A percentile compares a stretch with the other conserved stretches of the same genome.
These are phyloP conservation scores for Drosophila willistoni DNA, from an alignment of 1,140 invertebrate species.

Conservation along the genomic window DNA sequence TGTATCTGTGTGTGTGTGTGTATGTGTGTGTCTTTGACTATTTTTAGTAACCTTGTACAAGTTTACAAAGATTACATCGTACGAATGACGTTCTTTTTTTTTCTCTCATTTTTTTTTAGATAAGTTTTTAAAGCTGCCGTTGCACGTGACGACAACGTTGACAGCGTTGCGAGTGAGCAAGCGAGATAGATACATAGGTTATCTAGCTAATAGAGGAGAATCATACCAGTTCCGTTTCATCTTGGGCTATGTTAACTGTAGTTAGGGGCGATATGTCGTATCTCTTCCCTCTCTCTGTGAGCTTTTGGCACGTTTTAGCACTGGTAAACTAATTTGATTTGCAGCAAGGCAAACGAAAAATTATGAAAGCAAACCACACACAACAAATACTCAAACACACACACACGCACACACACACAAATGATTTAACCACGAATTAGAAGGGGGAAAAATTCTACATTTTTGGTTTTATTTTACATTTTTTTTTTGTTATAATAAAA, in stretches of 20 bases:
- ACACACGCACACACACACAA: conserved; percentile 11
- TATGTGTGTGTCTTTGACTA: conserved; percentile 36
- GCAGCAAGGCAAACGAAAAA: conserved; percentile 51
- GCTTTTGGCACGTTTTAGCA: conserved; percentile 51
- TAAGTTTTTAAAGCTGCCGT: conserved; percentile 26
- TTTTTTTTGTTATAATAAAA: too few relatives aligned
- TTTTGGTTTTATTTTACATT: neutral
- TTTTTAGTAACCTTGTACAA: conserved; percentile 56
- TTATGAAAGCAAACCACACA: conserved; percentile 33
- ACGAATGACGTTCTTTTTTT: conserved; percentile 26
- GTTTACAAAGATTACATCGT: conserved; percentile 53
- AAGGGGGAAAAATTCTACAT: neutral
- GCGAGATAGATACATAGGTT: neutral
- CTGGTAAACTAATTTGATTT: conserved; percentile 62
- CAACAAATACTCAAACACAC: too few relatives aligned
- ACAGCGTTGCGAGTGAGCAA: neutral
- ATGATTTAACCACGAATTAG: conserved; percentile 11
- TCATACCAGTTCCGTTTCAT: conserved; percentile 48
- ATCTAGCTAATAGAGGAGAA: neutral
- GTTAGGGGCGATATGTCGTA: neutral
- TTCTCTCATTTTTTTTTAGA: conserved; percentile 27
- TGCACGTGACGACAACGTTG: conserved; percentile 45
- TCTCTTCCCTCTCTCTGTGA: conserved; percentile 12
- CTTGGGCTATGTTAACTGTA: neutral
- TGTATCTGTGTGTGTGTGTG: conserved; percentile 17